A percentile compares a stretch with the other conserved stretches of the same genome.
phyloP scores from a whole-genome alignment of 2,797 vertebrate genomes.

The Chelonia mydas region DNA sequence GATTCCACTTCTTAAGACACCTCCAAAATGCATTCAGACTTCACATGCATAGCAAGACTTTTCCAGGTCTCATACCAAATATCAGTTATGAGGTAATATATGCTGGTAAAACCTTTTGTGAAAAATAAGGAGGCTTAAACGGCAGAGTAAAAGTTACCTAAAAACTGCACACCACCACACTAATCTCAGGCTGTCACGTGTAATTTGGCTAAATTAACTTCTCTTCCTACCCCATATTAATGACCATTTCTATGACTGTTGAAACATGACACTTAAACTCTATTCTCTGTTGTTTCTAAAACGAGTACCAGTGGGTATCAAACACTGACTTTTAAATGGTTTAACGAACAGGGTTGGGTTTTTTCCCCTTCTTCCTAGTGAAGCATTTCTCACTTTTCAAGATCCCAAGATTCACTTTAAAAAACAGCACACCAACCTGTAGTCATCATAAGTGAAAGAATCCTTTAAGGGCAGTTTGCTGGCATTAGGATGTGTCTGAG shows the following conservation, averaged over 20 bases:
- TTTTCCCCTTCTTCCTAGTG: neutral
- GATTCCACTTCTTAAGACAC: slow-evolving; percentile 5
- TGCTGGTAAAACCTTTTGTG: neutral
- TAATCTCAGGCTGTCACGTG: neutral
- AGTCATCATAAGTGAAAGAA: slow-evolving; percentile 98
- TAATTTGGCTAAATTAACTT: slow-evolving; percentile 10
- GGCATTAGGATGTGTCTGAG: slow-evolving; percentile 95
- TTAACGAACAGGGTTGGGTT: neutral
- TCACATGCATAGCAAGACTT: neutral
- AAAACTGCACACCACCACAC: neutral
- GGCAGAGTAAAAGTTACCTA: neutral
- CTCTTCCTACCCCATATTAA: neutral
- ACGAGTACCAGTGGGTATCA: slow-evolving; percentile 1
- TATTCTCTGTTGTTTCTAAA: slow-evolving; percentile 13
- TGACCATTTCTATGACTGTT: slow-evolving; percentile 25
- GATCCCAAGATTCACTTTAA: neutral
- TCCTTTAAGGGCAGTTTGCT: slow-evolving; percentile 97
- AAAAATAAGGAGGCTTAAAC: neutral
- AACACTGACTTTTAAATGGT: neutral
- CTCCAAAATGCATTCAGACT: slow-evolving; percentile 24
- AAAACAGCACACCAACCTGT: slow-evolving; percentile 89
- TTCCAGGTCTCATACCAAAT: neutral
- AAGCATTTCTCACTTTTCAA: slow-evolving; percentile 10
- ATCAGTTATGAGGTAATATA: neutral
- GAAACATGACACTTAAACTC: slow-evolving; percentile 19